Base-by-base conservation (phyloP, 2,113 vertebrate genomes). In the Erythrocercus mccallii region DNA sequence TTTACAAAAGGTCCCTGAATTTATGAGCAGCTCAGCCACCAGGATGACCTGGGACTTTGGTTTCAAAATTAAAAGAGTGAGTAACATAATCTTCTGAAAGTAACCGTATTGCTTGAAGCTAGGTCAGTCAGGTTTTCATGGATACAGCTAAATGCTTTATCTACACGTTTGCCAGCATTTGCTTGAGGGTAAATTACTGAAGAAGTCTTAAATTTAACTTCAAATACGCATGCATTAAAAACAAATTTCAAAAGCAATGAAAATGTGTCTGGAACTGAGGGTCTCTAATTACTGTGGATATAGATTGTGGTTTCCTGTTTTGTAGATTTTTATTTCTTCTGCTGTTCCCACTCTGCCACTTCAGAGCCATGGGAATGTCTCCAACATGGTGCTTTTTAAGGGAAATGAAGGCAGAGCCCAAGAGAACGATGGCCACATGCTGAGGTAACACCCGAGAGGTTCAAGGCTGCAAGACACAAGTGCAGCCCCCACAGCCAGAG, bases 371-470 rank as follows among this genome's bases (percentile, higher is more conserved):
- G n/a, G 38, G 27, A 82, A 81, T 56, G 31, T 33, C 21, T 68
- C 48, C 47, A 80, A 7, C 0, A 1, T 15, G 15, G 9, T 9
- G 12, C 3, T 14, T 76, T 76, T 66, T 50, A 71, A 58, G 51
- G 18, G 45, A 81, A 74, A 87, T 35, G 19, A 0, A 37, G 11
- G 28, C 28, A 86, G 19, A 48, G 9, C 28, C 54, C 22, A n/a
- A 25, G 61, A 54, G 27, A 72, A 53, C 0, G 0, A 27, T 6
- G 7, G 20, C 11, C 50, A 45, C 1, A 11, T 2, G 5, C 44
- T 51, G 50, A 62, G 35, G 17, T 25, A 45, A 35, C 27, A 66
- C 48, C 45, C 31, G 70, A 22, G 23, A 54, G 44, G 31, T 57
- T 78, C 57, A 44, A 79, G 45, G 38, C n/a, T 85, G 11, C 9